phyloP scores from a whole-genome alignment of 1,140 invertebrate genomes.

The Eubasilissa regina region DNA sequence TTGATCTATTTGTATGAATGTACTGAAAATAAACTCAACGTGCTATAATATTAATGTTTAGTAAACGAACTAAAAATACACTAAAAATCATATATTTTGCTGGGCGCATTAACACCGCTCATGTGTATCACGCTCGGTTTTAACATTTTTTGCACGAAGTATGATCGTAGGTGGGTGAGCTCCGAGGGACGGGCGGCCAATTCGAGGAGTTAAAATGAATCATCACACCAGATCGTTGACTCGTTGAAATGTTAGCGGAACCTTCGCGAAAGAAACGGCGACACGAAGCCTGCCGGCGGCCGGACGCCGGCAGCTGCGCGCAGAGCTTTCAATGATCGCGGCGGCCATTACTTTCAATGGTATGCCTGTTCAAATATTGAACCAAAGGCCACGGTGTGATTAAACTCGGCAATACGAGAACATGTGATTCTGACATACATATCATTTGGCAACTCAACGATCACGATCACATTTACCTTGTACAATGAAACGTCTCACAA shows the following conservation, averaged over 20 bases:
- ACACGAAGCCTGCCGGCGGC: neutral
- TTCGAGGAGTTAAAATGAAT: neutral
- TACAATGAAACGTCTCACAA: no score
- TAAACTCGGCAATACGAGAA: neutral
- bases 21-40: no score
- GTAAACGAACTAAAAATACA: no score
- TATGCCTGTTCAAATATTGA: constrained; percentile 3
- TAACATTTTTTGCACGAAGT: neutral
- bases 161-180: neutral
- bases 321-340: constrained; percentile 17
- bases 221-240: constrained; percentile 30
- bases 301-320: constrained; percentile 9
- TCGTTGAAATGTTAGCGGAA: constrained; percentile 1
- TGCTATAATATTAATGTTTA: no score
- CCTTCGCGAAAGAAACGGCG: constrained; percentile 30
- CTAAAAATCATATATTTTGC: no score
- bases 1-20: no score
- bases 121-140: neutral
- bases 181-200: neutral
- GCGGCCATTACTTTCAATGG: constrained; percentile 21
- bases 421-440: constrained; percentile 18
- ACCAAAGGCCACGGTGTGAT: constrained; percentile 3
- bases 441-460: neutral
- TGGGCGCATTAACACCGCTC: no score
- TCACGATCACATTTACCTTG: neutral